These are phyloP conservation scores for Apotomis turbidana DNA, from an alignment of 2,888 invertebrate species.

Conservation along the genomic window DNA sequence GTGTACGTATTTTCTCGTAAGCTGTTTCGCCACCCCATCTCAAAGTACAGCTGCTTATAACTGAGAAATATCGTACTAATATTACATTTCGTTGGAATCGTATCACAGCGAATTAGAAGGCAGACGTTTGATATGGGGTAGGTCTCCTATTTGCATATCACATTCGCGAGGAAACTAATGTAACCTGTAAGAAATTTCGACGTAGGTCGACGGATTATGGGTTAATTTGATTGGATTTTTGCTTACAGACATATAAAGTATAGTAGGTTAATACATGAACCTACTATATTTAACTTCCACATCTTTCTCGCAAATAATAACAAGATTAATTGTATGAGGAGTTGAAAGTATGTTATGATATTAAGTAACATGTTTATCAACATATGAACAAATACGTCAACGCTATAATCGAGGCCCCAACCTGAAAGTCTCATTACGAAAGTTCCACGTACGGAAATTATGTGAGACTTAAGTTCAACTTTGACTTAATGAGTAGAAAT, in stretches of 20 bases:
- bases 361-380: no score
- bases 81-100: no score
- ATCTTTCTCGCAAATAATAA: no score
- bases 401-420: neutral
- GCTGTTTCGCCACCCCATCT: no score
- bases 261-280: no score
- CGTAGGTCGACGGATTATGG: constrained; percentile 29
- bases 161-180: constrained; percentile 4
- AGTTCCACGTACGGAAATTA: constrained; percentile 26
- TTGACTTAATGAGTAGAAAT: constrained; percentile 31
- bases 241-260: no score
- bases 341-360: no score
- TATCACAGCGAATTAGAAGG: constrained; percentile 16
- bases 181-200: constrained; percentile 14
- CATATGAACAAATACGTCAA: neutral
- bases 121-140: constrained; percentile 25
- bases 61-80: no score
- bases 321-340: no score
- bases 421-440: constrained; percentile 28
- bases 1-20: neutral
- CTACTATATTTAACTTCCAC: no score
- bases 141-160: neutral
- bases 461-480: constrained; percentile 9
- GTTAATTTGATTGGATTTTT: constrained; percentile 6
- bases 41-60: no score